Evolutionary conservation across 2,113 vertebrate genomes (phyloP).

Genomic region (Geococcyx californianus): DNA sequence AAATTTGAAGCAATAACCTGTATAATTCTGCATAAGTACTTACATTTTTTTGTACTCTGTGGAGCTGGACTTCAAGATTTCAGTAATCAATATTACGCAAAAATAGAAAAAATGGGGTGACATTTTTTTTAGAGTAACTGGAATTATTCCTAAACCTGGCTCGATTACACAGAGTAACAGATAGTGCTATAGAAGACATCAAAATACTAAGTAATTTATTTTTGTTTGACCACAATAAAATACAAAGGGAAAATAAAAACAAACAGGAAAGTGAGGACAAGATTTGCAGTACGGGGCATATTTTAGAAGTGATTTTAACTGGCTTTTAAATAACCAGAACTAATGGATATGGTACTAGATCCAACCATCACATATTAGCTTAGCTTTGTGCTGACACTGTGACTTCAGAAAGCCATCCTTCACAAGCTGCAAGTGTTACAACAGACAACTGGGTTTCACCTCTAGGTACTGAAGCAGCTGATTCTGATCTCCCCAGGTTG

Average conservation of each 20-base stretch:
- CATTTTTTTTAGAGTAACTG: background rate
- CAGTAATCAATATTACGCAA: background rate
- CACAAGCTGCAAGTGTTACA: background rate
- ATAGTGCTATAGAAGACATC: background rate
- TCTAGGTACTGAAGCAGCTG: background rate
- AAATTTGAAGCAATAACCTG: background rate
- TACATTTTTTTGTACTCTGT: background rate
- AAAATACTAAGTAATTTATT: background rate
- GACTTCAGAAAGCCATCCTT: background rate
- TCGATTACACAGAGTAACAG: background rate
- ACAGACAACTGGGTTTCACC: background rate
- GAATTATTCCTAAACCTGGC: background rate
- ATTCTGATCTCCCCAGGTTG: background rate
- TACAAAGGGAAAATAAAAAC: background rate
- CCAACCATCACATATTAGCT: background rate
- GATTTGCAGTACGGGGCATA: background rate
- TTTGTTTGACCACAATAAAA: background rate
- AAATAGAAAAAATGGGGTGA: background rate
- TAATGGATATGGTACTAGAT: background rate
- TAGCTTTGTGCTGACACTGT: background rate
- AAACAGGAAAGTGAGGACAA: background rate
- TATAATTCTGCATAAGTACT: background rate
- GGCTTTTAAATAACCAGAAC: slow-evolving; percentile 22
- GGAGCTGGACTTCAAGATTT: background rate
- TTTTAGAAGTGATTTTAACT: slow-evolving; percentile 3